Evolutionary conservation across 2,113 vertebrate genomes (phyloP).

Genomic region (Tympanuchus pallidicinctus): DNA sequence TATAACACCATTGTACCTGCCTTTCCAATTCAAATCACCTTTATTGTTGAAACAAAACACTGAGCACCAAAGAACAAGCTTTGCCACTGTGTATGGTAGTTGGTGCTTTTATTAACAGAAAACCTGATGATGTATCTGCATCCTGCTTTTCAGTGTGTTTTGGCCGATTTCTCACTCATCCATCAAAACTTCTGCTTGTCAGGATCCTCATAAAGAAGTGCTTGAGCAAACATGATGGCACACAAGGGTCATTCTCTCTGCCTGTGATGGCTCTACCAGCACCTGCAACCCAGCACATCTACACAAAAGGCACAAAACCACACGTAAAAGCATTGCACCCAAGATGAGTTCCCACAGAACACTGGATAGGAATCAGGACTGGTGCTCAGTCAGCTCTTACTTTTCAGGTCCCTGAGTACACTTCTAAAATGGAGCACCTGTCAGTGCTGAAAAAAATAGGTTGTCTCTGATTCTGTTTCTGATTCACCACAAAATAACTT

Average conservation of each 20-base stretch:
- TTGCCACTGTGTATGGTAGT: not conserved
- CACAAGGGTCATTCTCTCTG: not conserved
- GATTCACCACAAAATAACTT: not conserved
- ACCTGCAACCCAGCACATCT: not conserved
- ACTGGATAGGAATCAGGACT: accelerated
- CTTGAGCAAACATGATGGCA: not conserved
- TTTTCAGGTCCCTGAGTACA: not conserved
- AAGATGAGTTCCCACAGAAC: not conserved
- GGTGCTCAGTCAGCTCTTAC: not conserved
- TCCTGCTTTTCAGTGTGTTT: not conserved
- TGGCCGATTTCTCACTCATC: not conserved
- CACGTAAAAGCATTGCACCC: not conserved
- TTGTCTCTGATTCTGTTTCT: not conserved
- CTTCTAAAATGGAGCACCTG: not conserved
- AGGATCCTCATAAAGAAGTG: not conserved
- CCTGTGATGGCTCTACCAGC: not conserved
- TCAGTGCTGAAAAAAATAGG: not conserved
- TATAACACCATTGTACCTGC: not conserved
- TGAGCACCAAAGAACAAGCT: not conserved
- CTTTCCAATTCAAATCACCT: not conserved
- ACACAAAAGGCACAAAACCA: not conserved
- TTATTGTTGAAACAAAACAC: not conserved
- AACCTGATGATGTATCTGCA: not conserved
- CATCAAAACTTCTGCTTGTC: not conserved
- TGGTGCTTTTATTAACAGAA: not conserved